Percentiles rank a stretch among this genome's conserved stretches.
Evolutionary conservation across 2,888 invertebrate species (phyloP).

Genomic region (Malthinus seriepunctatus): DNA sequence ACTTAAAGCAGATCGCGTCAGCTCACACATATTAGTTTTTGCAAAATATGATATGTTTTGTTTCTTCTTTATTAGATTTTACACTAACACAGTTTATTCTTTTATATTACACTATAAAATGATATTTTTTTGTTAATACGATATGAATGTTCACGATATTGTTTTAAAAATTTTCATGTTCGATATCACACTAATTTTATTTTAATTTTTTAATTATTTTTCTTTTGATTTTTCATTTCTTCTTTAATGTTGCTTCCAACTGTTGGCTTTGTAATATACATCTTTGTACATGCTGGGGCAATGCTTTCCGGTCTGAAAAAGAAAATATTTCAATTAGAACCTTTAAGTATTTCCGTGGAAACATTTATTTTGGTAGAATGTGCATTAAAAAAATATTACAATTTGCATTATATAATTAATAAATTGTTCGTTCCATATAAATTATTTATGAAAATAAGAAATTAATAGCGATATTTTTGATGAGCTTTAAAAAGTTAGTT

Average conservation of each 20-base stretch:
- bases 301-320: conserved; percentile 74
- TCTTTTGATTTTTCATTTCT: too few relatives aligned
- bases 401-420: too few relatives aligned
- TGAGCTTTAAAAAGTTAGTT: too few relatives aligned
- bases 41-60: conserved; percentile 52
- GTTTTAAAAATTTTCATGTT: conserved; percentile 28
- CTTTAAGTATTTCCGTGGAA: too few relatives aligned
- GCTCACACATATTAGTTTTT: conserved; percentile 41
- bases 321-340: too few relatives aligned
- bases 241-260: conserved; percentile 79
- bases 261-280: conserved; percentile 91
- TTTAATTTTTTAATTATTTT: neutral
- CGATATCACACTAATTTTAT: conserved; percentile 29
- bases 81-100: conserved; percentile 28
- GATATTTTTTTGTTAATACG: conserved; percentile 8
- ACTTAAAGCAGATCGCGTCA: conserved; percentile 43
- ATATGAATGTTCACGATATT: conserved; percentile 23
- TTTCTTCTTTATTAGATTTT: conserved; percentile 38
- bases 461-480: too few relatives aligned
- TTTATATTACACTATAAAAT: conserved; percentile 27
- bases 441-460: too few relatives aligned
- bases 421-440: too few relatives aligned
- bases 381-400: too few relatives aligned
- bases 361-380: too few relatives aligned
- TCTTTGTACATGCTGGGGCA: conserved; percentile 92